phyloP scores from a whole-genome alignment of 2,888 invertebrate species.

The Aspidiotus destructor region DNA sequence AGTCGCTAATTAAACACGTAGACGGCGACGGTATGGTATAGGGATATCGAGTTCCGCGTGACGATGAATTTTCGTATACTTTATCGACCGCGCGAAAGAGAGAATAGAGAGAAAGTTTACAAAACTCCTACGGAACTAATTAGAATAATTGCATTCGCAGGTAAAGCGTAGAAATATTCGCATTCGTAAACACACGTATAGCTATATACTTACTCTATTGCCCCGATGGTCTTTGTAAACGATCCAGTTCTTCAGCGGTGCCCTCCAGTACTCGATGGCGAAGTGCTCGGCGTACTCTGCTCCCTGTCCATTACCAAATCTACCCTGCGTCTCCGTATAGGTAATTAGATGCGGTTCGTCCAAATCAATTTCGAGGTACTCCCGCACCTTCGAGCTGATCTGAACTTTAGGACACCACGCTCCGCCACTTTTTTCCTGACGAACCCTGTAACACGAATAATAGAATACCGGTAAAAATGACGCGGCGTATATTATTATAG shows the following conservation, averaged over 20 bases:
- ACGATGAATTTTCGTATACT: too few species aligned
- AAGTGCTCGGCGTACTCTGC: constrained; percentile 79
- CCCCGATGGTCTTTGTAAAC: constrained; percentile 70
- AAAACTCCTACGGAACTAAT: too few species aligned
- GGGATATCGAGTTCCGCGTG: too few species aligned
- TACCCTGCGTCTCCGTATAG: constrained; percentile 77
- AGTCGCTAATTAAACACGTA: too few species aligned
- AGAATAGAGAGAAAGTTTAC: too few species aligned
- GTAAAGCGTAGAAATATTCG: too few species aligned
- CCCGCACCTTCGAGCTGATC: constrained; percentile 63
- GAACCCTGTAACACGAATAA: constrained; percentile 53
- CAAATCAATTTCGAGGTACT: constrained; percentile 74
- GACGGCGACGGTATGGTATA: too few species aligned
- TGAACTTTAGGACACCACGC: constrained; percentile 86
- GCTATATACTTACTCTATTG: constrained; percentile 53
- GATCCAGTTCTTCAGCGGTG: constrained; percentile 59
- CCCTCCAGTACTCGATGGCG: constrained; percentile 70
- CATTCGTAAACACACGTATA: too few species aligned
- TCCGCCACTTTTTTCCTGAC: constrained; percentile 76
- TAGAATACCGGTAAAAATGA: neutral
- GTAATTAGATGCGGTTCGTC: constrained; percentile 66
- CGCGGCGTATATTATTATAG: neutral
- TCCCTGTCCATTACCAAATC: constrained; percentile 83
- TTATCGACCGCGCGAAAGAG: too few species aligned
- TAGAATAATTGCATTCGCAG: too few species aligned